Base-by-base conservation (phyloP, 2,113 vertebrate genomes). In the Channa argus region DNA sequence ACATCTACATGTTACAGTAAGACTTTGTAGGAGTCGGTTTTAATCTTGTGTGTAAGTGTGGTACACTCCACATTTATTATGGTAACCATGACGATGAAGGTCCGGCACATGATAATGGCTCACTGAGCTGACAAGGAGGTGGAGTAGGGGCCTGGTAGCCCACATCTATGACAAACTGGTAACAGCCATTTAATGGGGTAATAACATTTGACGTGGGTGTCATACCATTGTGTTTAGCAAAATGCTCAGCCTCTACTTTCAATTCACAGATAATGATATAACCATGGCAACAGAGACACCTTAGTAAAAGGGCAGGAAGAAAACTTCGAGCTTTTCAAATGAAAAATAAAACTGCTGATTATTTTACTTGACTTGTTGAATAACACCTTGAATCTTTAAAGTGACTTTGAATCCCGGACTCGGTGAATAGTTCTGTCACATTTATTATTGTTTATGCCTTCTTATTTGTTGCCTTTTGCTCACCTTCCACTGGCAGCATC, bases 211-310 rank as follows among this genome's bases (percentile, higher is more conserved):
- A 41, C 4, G 39, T 5, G 39, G 39, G 11, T 47, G 12, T 13
- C 12, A 65, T 76, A 82, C 77, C 60, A 67, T 51, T 79, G 77
- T 82, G 80, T 78, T 85, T 14, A 3, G 63, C 46, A 86, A 88
- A 80, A 86, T 62, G 76, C 58, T 79, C 83, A 84, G 84, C 56
- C 74, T 85, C 75, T 61, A 70, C 80, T 84, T 80, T 83, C 64
- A 79, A 46, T 79, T 81, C 77, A 62, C 78, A 80, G 79, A 86
- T 84, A 85, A 84, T 84, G 86, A 88, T 78, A 89, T 89, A 87
- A 86, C 92, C 88, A 92, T 93, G 86, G 89, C 84, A 93, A 91
- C 88, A 76, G 81, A 88, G 86, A 81, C 74, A 86, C 76, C 69
- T 75, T 80, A 77, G 67, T 58, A 82, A 82, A 24, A 85, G 77